These are phyloP conservation scores for Ramazzottius varieornatus DNA, from an alignment of 2,888 invertebrate species.

Conservation along the genomic window DNA sequence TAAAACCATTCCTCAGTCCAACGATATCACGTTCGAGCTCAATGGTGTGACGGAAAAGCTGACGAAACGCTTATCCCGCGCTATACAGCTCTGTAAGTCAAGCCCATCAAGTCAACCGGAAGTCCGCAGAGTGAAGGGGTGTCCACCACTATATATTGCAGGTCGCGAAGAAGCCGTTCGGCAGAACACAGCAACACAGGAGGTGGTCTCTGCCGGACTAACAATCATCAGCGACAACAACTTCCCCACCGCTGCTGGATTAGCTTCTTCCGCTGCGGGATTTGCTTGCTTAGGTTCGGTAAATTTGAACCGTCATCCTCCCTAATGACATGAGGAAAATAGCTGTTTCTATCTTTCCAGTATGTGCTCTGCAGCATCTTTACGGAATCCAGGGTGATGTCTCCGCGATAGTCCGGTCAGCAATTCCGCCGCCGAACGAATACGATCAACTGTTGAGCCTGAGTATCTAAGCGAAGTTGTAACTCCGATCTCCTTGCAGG, in stretches of 20 bases:
- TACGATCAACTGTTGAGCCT: too few species aligned
- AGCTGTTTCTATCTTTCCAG: constrained; percentile 20
- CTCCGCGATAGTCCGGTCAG: constrained; percentile 48
- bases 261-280: constrained; percentile 93
- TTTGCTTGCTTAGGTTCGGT: constrained; percentile 61
- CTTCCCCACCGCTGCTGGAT: constrained; percentile 90
- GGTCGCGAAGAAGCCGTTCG: constrained; percentile 8
- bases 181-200: constrained; percentile 6
- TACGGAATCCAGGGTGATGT: constrained; percentile 46
- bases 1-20: neutral
- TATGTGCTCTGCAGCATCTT: constrained; percentile 42
- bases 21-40: neutral
- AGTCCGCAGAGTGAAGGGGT: too few species aligned
- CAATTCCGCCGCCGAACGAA: too few species aligned
- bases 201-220: constrained; percentile 9
- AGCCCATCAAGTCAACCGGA: neutral
- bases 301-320: too few species aligned
- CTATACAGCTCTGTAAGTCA: neutral
- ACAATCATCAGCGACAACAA: constrained; percentile 43
- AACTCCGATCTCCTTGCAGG: too few species aligned
- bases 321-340: too few species aligned
- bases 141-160: constrained; percentile 9
- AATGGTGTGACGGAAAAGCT: neutral
- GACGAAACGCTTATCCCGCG: neutral
- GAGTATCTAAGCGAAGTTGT: too few species aligned